Evolutionary conservation across 2,113 vertebrate species (phyloP), one percentile per base, ranked within the genome.

Genomic region (Oostethus manadensis): DNA sequence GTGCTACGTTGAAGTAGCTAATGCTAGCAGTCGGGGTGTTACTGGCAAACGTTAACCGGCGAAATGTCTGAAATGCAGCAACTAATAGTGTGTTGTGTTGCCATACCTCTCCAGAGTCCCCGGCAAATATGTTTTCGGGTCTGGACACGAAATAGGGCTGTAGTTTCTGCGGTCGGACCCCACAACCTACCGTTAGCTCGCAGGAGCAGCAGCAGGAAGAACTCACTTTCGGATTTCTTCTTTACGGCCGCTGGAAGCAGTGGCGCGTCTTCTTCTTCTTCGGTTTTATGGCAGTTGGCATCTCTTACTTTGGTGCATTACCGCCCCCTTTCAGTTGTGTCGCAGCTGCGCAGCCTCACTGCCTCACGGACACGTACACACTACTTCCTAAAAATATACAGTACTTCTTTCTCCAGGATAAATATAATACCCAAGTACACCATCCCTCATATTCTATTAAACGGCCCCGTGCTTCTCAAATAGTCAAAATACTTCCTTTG

Each of bases 51-150:
- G 17, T 21, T 7, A n/a, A 15, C 8, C 10, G 13, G 0, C 48
- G 4, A 43, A 14, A 18, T 21, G 6, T 33, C 33, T 43, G 1
- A 1, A 3, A 6, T 51, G 53, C 18, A 48, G 10, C 3, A 9
- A 40, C 20, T 9, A 33, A 3, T 2, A 1, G 4, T 21, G 6
- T 3, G 20, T 15, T 23, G 21, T 7, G 15, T 3, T 47, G 5
- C 69, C 70, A 35, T 80, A 88, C 87, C 87, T 86, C 81, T 88
- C 62, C 66, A 65, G 74, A 79, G 61, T 84, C 62, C 68, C 73
- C 79, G 58, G 35, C 59, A 20, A 60, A 48, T 10, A 58, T 51
- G 26, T 57, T 42, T 60, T 72, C 54, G 74, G 69, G 64, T 46
- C 38, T 69, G 53, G 68, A 78, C 76, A 76, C 71, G 73, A 80